phyloP scores from a whole-genome alignment of 2,797 vertebrate genomes.

The Schizopygopsis pylzovi region DNA sequence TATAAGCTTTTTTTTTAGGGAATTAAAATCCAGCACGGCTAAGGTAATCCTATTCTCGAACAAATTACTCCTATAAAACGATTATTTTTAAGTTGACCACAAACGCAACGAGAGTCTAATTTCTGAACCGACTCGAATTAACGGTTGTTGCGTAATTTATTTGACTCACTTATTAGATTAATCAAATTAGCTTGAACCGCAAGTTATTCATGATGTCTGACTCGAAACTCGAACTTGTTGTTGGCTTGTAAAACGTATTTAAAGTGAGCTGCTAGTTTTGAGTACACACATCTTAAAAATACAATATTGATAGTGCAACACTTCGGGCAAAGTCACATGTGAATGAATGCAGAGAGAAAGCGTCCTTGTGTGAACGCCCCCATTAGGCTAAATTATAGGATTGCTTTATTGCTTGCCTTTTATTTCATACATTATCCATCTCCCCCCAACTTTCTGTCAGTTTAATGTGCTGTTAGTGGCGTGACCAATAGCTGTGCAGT shows the following conservation, averaged over 20 bases:
- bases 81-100: not conserved
- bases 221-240: not conserved
- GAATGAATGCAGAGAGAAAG: not conserved
- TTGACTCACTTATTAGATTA: not conserved
- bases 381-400: not conserved
- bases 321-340: not conserved
- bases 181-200: not conserved
- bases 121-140: not conserved
- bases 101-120: not conserved
- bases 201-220: not conserved
- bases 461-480: constrained; percentile 8
- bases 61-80: not conserved
- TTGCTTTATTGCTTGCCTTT: not conserved
- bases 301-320: not conserved
- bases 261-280: not conserved
- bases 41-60: not conserved
- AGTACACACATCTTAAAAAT: not conserved
- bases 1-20: not conserved
- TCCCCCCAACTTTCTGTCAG: constrained; percentile 3
- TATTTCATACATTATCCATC: constrained; percentile 29
- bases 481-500: constrained; percentile 9
- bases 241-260: not conserved
- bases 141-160: no score
- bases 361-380: not conserved
- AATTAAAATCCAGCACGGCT: not conserved